Percentiles rank a stretch among this genome's conserved stretches.
Evolutionary conservation across 2,888 invertebrate genomes (phyloP).

Genomic region (Drosophila affinis): DNA sequence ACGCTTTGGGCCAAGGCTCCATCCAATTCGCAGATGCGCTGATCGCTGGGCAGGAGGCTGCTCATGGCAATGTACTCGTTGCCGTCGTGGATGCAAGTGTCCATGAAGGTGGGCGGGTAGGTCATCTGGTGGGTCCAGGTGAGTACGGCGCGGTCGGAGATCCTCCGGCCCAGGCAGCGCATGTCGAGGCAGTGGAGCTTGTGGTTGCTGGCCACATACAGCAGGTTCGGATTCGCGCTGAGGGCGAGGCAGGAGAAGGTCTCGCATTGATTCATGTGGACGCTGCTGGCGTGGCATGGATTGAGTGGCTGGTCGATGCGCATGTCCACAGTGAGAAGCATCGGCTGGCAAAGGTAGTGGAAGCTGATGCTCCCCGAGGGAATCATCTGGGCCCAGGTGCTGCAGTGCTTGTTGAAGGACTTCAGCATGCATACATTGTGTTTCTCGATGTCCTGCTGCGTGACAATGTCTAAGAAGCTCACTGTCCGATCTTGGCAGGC

Average conservation of each 20-base stretch:
- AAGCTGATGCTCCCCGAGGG: conserved; percentile 65
- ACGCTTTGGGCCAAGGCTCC: conserved; percentile 26
- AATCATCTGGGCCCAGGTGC: conserved; percentile 70
- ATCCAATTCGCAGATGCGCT: conserved; percentile 74
- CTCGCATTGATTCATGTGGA: conserved; percentile 67
- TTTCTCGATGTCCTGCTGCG: conserved; percentile 46
- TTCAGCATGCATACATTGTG: conserved; percentile 56
- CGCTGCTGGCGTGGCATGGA: conserved; percentile 61
- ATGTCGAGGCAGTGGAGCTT: conserved; percentile 79
- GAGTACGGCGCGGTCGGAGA: conserved; percentile 62
- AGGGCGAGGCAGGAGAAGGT: conserved; percentile 68
- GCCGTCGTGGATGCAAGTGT: conserved; percentile 54
- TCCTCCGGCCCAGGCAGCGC: conserved; percentile 65
- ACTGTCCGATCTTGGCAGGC: conserved; percentile 77
- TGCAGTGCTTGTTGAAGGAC: conserved; percentile 25
- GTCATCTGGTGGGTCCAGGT: conserved; percentile 82
- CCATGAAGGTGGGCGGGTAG: conserved; percentile 75
- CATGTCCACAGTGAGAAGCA: conserved; percentile 73
- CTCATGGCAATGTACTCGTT: conserved; percentile 74
- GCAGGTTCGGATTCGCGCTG: conserved; percentile 73
- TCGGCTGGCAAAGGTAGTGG: conserved; percentile 69
- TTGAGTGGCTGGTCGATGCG: conserved; percentile 55
- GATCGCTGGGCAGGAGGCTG: conserved; percentile 70
- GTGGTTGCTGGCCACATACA: conserved; percentile 81
- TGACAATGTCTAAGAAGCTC: conserved; percentile 58